Evolutionary conservation across 2,888 invertebrate species (phyloP).

Genomic region (Meta bourneti): DNA sequence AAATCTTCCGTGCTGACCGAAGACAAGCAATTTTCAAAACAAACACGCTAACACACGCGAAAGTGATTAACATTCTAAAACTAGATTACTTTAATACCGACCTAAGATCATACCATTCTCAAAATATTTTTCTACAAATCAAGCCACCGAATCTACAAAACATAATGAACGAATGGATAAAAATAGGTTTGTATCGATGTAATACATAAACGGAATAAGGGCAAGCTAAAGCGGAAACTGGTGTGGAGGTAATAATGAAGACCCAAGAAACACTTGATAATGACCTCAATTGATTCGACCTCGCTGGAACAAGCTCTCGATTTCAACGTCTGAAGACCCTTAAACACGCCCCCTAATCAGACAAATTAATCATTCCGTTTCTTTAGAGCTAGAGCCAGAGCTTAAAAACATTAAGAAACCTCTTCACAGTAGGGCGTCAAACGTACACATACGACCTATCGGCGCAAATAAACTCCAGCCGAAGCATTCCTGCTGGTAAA

Average conservation of each 20-base stretch:
- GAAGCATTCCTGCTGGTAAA: neutral
- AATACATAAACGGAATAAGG: neutral
- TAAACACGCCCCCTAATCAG: neutral
- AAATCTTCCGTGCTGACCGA: too few species aligned
- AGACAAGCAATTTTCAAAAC: too few species aligned
- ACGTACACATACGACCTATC: neutral
- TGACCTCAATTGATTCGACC: conserved; percentile 41
- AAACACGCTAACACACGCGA: too few species aligned
- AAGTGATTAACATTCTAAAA: too few species aligned
- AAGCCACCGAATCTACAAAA: neutral
- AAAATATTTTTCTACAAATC: neutral
- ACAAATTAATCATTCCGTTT: conserved; percentile 16
- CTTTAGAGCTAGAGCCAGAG: neutral
- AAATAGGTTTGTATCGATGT: neutral
- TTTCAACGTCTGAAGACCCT: conserved; percentile 7
- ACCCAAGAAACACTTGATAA: neutral
- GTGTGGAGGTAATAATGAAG: neutral
- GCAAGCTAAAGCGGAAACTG: neutral
- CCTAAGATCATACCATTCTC: too few species aligned
- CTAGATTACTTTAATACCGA: too few species aligned
- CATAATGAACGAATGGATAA: neutral
- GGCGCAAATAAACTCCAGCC: neutral
- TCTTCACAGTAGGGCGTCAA: neutral
- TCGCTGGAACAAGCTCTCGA: conserved; percentile 6
- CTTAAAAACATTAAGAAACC: conserved; percentile 8